Base-by-base conservation (phyloP, 1,140 invertebrate genomes). In the Helicoverpa armigera region DNA sequence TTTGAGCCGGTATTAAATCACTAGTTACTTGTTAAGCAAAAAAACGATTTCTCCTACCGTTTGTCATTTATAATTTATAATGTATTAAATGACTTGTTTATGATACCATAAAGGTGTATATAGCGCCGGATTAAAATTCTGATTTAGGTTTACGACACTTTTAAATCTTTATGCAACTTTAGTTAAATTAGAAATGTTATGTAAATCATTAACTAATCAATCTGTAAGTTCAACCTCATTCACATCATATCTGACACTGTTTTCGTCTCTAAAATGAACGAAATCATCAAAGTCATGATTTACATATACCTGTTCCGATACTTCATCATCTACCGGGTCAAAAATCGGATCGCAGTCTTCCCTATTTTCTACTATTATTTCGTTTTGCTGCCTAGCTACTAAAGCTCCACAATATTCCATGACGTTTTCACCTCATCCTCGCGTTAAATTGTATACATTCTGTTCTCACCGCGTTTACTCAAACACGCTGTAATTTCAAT, bases 401-500 rank as follows among this genome's bases (percentile, higher is more conserved):
- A 65, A 48, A 48, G 10, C 35, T 10, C n/a, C 43, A 50, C 35
- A 67, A 67, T 67, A 16, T 67, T 54, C 67, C 67, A 51, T 70
- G 48, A 70, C 67, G 67, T 70, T 70, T 53, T 70, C 18, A 70
- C 67, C 11, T 53, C 50, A 70, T 70, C 13, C 67, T 18, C 13
- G 29, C 14, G 53, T 67, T 67, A 67, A 48, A 67, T 16, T 63
- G 18, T 61, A 77, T 51, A 77, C 75, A 77, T 14, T 54, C 18
- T 67, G 48, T 69, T 69, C 70, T 58, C 70, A 58, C 54, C 29
- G 35, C 70, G 76, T 79, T 79, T 70, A 58, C 51, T 70, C 65
- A 72, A 80, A 80, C 78, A 79, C 31, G 50, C 50, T 70, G 31
- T 72, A 73, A 60, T 80, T 61, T 80, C 78, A 61, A 80, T 73